Percentiles rank a stretch among this genome's conserved stretches.
Conservation (phyloP, 2,113 vertebrate species). For the Elanoides forficatus region DNA sequence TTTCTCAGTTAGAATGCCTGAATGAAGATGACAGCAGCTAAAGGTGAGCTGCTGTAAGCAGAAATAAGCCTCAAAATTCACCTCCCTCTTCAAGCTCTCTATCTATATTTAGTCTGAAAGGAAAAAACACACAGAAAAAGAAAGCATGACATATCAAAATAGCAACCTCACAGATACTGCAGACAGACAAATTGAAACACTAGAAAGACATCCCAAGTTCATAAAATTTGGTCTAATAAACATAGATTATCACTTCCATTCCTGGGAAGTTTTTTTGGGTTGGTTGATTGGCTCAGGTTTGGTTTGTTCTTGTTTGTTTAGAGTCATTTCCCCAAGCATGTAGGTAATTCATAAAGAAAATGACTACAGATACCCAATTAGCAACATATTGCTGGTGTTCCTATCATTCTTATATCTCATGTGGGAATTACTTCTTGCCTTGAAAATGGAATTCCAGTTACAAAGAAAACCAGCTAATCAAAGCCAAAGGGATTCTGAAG, state of each 20-base stretch:
- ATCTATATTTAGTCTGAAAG: neutral
- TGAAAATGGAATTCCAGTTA: neutral
- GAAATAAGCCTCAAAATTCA: neutral
- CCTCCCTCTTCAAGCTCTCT: neutral
- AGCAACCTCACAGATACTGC: neutral
- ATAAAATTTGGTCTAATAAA: neutral
- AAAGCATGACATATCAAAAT: neutral
- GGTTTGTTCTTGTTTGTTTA: neutral
- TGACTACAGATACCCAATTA: neutral
- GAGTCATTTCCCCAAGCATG: neutral
- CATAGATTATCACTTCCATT: neutral
- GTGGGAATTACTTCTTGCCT: neutral
- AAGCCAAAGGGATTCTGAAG: neutral
- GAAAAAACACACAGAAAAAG: neutral
- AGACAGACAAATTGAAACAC: neutral
- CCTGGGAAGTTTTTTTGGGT: neutral
- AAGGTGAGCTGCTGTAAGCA: neutral
- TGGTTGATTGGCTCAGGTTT: neutral
- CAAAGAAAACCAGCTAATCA: neutral
- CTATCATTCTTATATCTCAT: neutral
- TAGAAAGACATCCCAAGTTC: neutral
- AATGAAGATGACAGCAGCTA: neutral
- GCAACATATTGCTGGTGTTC: neutral
- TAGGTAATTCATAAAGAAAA: neutral
- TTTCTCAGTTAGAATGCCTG: neutral